These are phyloP conservation scores for Pheosia tremula DNA, from an alignment of 2,888 invertebrate genomes.

Conservation along the genomic window DNA sequence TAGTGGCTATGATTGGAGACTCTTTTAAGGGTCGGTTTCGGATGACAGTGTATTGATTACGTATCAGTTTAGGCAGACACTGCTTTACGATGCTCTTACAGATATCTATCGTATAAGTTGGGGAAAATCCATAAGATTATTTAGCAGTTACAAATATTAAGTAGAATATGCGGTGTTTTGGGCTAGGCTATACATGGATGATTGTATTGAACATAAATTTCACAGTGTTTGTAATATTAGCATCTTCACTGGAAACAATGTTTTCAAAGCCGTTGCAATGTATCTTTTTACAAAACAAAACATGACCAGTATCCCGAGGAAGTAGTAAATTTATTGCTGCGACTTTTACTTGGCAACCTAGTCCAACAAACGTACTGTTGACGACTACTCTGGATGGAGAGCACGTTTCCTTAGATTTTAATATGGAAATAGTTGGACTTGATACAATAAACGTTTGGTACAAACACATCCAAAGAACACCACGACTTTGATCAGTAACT, in stretches of 20 bases:
- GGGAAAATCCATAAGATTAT: too few relatives aligned
- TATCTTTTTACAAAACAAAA: background rate
- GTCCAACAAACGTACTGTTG: background rate
- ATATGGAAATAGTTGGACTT: background rate
- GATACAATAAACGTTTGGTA: background rate
- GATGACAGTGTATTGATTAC: background rate
- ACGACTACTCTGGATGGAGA: background rate
- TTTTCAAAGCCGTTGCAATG: background rate
- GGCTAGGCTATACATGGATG: background rate
- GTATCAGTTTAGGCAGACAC: slow-evolving; percentile 1
- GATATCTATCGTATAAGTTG: background rate
- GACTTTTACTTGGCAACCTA: slow-evolving; percentile 4
- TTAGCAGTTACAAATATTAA: too few relatives aligned
- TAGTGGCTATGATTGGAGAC: background rate
- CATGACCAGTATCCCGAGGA: too few relatives aligned
- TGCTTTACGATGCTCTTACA: background rate
- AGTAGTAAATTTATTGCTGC: background rate
- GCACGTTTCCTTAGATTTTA: background rate
- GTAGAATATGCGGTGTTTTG: background rate
- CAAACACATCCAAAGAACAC: background rate
- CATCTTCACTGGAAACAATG: background rate
- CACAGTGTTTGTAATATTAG: background rate
- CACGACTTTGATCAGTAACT: background rate
- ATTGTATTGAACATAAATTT: background rate
- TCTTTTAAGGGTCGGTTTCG: slow-evolving; percentile 1